These are phyloP conservation scores for Antennarius striatus DNA, from an alignment of 2,113 vertebrate species.

Conservation along the genomic window DNA sequence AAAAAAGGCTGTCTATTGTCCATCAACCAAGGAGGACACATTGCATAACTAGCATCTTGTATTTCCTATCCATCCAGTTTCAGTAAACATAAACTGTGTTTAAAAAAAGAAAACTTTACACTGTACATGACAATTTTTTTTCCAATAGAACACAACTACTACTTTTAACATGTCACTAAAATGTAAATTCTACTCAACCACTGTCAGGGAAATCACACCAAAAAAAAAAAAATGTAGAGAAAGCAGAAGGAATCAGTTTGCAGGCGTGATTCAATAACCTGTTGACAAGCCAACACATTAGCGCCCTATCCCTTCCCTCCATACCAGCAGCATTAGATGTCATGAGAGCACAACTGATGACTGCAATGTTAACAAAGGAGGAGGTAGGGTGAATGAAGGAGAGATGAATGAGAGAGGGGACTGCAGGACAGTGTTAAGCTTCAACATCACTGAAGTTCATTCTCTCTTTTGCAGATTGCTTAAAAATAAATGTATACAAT, in stretches of 20 bases:
- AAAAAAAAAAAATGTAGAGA: constrained; percentile 43
- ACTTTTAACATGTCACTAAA: constrained; percentile 63
- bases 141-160: constrained; percentile 63
- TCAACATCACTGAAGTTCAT: constrained; percentile 48
- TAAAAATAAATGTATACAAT: constrained; percentile 56
- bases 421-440: constrained; percentile 30
- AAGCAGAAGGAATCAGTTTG: constrained; percentile 61
- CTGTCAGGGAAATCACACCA: constrained; percentile 66
- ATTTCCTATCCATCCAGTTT: constrained; percentile 66
- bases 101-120: constrained; percentile 70
- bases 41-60: constrained; percentile 61
- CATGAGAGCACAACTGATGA: constrained; percentile 52
- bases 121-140: constrained; percentile 75
- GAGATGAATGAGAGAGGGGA: constrained; percentile 48
- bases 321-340: constrained; percentile 56
- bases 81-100: constrained; percentile 63
- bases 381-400: constrained; percentile 54
- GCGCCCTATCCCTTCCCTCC: constrained; percentile 36
- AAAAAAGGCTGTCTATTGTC: constrained; percentile 44
- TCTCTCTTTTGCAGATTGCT: constrained; percentile 37
- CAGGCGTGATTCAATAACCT: constrained; percentile 51
- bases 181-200: constrained; percentile 65
- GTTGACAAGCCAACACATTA: constrained; percentile 29
- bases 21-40: constrained; percentile 65
- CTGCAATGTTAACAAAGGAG: constrained; percentile 59